phyloP scores from a whole-genome alignment of 2,888 invertebrate genomes.

The Ptilodon capucinus region DNA sequence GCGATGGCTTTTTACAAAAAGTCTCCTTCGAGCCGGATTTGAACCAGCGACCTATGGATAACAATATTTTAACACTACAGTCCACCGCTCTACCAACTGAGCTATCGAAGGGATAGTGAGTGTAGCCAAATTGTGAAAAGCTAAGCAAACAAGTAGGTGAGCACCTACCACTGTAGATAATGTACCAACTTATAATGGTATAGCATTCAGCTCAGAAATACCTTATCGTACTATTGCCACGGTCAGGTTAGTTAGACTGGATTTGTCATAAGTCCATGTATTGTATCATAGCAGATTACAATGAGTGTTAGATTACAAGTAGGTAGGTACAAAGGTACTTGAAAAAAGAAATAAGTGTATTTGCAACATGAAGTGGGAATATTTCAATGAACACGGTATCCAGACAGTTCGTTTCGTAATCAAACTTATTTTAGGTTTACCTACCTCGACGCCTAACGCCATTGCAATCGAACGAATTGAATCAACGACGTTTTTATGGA shows the following conservation, averaged over 20 bases:
- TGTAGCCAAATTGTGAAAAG: not conserved
- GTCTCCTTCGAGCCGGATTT: slow-evolving; percentile 83
- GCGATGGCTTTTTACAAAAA: too few species aligned
- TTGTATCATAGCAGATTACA: too few species aligned
- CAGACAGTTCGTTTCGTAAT: not conserved
- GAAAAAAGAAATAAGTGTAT: too few species aligned
- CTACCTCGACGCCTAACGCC: slow-evolving; percentile 12
- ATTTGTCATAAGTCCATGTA: too few species aligned
- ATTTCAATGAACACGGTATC: slow-evolving; percentile 16
- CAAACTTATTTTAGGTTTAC: slow-evolving; percentile 13
- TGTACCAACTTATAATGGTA: too few species aligned
- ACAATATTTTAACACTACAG: slow-evolving; percentile 63
- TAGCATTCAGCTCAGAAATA: too few species aligned
- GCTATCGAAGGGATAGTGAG: slow-evolving; percentile 74
- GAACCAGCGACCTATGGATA: slow-evolving; percentile 85
- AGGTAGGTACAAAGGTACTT: too few species aligned
- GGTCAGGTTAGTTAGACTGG: too few species aligned
- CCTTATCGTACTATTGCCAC: too few species aligned
- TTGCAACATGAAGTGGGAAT: not conserved
- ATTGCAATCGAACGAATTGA: slow-evolving; percentile 24
- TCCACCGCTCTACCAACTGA: slow-evolving; percentile 84
- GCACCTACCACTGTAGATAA: too few species aligned
- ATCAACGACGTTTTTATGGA: slow-evolving; percentile 26
- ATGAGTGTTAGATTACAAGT: too few species aligned
- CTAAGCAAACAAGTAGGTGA: too few species aligned